Evolutionary conservation across 2,888 invertebrate species (phyloP), one percentile per base, ranked within the genome.

Genomic region (Alcis repandata): DNA sequence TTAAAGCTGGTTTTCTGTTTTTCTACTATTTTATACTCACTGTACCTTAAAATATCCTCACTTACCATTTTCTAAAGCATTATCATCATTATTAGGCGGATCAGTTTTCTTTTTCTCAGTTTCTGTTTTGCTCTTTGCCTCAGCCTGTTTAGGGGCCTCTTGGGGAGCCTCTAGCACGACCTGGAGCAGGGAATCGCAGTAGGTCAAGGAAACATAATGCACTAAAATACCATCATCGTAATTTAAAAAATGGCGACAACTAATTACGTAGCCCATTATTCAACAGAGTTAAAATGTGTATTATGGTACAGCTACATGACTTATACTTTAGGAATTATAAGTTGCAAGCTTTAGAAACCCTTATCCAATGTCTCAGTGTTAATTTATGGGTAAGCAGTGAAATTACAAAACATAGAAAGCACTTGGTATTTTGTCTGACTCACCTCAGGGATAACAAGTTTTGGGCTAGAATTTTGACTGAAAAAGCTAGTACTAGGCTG

Each of bases 401-500:
- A 61, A 48, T 48, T 36, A 61, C 13, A 19, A 40, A 43, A 45
- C 20, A 9, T 1, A 19, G 32, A 51, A 49, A 45, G 20, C 11
- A 11, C 60, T 66, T 57, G 65, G 65, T 61, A 71, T 68, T 66
- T 70, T 52, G 54, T 74, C 74, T 80, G 82, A 86, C 90, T 89
- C 79, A 92, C 92, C 88, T 87, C 82, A 65, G 84, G 79, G 63
- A 84, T 82, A 75, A 80, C 75, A 63, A 84, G 79, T 82, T 88
- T 88, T 66, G 76, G 68, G 61, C 78, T 71, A 70, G 75, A 83
- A 84, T 80, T 85, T 77, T 84, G 85, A 68, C 78, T 86, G 75
- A 89, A 89, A 82, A 88, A 89, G 79, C 90, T 91, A 45, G 90
- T 91, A 75, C 88, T 89, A 62, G 92, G 88, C 71, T 85, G 85